Percentiles rank a stretch among this genome's conserved stretches.
Evolutionary conservation across 2,113 vertebrate genomes (phyloP).

Genomic region (Progne subis): DNA sequence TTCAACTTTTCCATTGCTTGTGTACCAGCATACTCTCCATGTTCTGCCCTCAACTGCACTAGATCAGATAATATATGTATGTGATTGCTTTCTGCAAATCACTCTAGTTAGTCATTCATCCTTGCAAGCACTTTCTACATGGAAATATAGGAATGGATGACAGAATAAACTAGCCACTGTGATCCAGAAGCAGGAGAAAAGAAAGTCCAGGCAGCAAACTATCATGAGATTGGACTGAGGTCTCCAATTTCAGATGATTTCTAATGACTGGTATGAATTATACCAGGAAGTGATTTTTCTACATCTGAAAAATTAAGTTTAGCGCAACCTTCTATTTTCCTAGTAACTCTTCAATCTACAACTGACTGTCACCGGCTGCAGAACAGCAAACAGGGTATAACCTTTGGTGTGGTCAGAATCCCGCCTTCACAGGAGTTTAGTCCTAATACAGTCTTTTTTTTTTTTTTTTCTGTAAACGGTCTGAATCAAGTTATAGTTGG

Average conservation of each 20-base stretch:
- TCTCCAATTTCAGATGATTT: neutral
- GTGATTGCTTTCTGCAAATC: neutral
- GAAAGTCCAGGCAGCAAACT: neutral
- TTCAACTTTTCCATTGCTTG: fast-evolving
- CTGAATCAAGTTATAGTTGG: neutral
- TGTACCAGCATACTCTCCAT: neutral
- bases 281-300: neutral
- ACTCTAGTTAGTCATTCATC: neutral
- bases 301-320: neutral
- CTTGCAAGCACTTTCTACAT: neutral
- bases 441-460: neutral
- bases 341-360: neutral
- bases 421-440: neutral
- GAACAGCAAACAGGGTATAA: neutral
- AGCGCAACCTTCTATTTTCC: neutral
- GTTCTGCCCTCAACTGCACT: neutral
- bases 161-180: neutral
- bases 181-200: neutral
- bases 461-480: neutral
- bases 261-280: neutral
- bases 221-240: neutral
- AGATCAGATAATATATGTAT: neutral
- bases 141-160: neutral
- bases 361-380: neutral
- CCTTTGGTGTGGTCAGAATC: neutral